Evolutionary conservation across 2,113 vertebrate species (phyloP).

Genomic region (Eublepharis macularius): DNA sequence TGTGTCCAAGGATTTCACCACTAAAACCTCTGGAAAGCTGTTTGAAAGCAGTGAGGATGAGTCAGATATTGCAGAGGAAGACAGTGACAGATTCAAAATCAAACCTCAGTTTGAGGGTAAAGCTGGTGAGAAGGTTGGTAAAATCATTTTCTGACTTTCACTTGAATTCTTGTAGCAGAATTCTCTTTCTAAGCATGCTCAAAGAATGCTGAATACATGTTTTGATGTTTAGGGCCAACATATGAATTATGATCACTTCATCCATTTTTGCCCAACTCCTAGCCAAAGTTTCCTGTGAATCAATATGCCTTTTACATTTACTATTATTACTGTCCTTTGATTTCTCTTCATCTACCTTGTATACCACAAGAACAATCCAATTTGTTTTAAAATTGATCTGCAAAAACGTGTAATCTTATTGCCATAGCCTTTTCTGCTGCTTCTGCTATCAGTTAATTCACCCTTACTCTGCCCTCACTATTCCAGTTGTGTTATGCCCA

Average conservation of each 20-base stretch:
- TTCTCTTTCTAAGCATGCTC: not conserved
- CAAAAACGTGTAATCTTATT: not conserved
- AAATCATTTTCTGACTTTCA: not conserved
- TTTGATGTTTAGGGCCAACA: not conserved
- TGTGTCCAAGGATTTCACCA: slow-evolving; percentile 46
- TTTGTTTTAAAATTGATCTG: not conserved
- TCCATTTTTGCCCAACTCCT: not conserved
- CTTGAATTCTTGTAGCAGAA: fast-evolving
- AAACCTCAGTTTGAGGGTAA: slow-evolving; percentile 93
- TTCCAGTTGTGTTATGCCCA: not conserved
- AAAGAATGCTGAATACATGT: not conserved
- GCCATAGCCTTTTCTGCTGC: not conserved
- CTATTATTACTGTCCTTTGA: not conserved
- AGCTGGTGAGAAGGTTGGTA: slow-evolving; percentile 90
- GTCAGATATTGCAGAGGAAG: slow-evolving; percentile 69
- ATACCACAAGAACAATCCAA: not conserved
- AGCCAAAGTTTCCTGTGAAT: not conserved
- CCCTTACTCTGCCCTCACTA: not conserved
- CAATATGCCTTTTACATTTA: not conserved
- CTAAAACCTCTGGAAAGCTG: slow-evolving; percentile 68
- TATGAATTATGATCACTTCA: not conserved
- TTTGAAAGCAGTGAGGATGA: slow-evolving; percentile 87
- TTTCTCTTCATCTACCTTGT: not conserved
- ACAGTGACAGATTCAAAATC: slow-evolving; percentile 81
- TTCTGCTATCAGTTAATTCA: not conserved